These are phyloP conservation scores for Corydoras maculifer DNA, from an alignment of 2,113 vertebrate species.

Conservation along the genomic window DNA sequence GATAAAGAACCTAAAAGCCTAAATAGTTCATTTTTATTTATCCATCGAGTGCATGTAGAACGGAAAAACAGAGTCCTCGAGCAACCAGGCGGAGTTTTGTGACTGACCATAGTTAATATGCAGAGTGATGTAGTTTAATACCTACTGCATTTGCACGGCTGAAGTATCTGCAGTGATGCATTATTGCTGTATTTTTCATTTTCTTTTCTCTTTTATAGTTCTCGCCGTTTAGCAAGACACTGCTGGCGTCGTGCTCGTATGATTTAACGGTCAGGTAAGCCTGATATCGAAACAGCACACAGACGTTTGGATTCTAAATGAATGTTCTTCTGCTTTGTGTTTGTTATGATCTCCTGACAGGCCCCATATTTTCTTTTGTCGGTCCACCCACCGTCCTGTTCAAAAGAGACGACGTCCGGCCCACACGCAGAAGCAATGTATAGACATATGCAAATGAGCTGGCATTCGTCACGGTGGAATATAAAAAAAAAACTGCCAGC, in stretches of 20 bases:
- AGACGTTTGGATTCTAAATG: no score
- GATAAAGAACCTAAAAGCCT: no score
- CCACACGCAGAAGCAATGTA: no score
- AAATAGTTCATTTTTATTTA: no score
- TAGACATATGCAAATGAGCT: slow-evolving; percentile 2
- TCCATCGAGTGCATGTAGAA: no score
- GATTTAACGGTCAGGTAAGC: slow-evolving; percentile 93
- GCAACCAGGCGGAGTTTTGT: no score
- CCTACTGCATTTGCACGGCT: neutral
- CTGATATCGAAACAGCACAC: neutral
- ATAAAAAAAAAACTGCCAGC: neutral
- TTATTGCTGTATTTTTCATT: slow-evolving; percentile 26
- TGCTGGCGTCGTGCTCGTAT: slow-evolving; percentile 90
- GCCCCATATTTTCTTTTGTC: neutral
- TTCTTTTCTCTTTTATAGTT: slow-evolving; percentile 69
- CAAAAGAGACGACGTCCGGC: no score
- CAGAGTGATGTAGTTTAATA: neutral
- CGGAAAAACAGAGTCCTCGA: no score
- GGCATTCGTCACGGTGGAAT: slow-evolving; percentile 8
- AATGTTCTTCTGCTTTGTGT: neutral
- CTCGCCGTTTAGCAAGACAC: slow-evolving; percentile 77
- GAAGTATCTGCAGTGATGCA: neutral
- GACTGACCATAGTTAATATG: neutral
- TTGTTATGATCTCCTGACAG: neutral
- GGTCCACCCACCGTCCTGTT: no score